Evolutionary conservation across 2,797 vertebrate genomes (phyloP).

Genomic region (Trematomus bernacchii): DNA sequence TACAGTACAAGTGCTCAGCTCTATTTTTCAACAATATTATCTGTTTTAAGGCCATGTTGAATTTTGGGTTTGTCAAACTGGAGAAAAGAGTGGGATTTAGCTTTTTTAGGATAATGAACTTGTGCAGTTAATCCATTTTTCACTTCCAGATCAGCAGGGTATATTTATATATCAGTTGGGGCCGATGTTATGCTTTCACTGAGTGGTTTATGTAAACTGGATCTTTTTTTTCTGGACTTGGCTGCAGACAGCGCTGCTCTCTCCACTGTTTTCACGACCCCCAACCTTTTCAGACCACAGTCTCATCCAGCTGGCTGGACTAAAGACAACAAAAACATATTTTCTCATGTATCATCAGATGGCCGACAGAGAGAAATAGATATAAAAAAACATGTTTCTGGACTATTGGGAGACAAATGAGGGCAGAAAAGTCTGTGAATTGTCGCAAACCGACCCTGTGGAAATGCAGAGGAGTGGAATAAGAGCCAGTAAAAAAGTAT

Average conservation of each 20-base stretch:
- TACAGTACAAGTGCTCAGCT: background rate
- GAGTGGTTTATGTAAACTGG: conserved; percentile 27
- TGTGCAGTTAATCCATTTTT: background rate
- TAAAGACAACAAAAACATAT: conserved; percentile 35
- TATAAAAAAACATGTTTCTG: background rate
- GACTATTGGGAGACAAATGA: background rate
- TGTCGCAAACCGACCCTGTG: background rate
- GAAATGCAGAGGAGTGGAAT: background rate
- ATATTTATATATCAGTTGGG: conserved; percentile 36
- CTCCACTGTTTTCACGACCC: conserved; percentile 38
- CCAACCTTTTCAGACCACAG: conserved; percentile 21
- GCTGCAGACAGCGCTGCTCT: conserved; percentile 8
- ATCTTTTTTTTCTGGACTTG: conserved; percentile 18
- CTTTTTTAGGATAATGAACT: background rate
- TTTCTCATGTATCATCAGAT: conserved; percentile 1
- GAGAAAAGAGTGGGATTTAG: background rate
- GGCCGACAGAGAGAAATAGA: conserved; percentile 1
- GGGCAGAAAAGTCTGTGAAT: background rate
- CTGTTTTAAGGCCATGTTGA: conserved; percentile 12
- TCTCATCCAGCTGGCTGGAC: conserved; percentile 48
- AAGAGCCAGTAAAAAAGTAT: background rate
- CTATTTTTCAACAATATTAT: background rate
- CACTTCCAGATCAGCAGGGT: conserved; percentile 11
- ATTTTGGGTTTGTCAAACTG: background rate
- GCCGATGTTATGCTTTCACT: conserved; percentile 21